Percentiles rank a stretch among this genome's conserved stretches.
phyloP scores from a whole-genome alignment of 2,113 vertebrate species.

The Numenius arquata region DNA sequence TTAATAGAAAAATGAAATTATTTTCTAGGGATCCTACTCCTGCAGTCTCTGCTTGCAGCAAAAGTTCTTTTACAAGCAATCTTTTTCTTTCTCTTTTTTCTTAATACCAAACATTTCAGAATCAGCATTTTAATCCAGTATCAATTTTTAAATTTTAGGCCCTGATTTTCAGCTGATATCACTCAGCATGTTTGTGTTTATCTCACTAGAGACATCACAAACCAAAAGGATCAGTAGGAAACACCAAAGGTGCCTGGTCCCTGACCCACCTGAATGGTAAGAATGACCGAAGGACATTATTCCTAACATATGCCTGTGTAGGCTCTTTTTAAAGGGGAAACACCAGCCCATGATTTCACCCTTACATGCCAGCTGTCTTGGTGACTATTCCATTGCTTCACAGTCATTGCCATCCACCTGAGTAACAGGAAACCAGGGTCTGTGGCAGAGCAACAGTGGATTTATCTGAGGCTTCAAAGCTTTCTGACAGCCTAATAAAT shows the following conservation, averaged over 20 bases:
- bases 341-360: rapidly evolving
- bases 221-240: not conserved
- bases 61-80: not conserved
- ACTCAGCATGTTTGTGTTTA: not conserved
- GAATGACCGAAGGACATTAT: not conserved
- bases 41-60: not conserved
- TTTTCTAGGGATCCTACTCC: not conserved
- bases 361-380: not conserved
- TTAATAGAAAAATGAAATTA: not conserved
- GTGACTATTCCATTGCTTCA: not conserved
- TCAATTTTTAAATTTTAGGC: not conserved
- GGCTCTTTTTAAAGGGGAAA: not conserved
- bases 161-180: not conserved
- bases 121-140: not conserved
- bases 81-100: not conserved
- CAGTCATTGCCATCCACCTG: not conserved
- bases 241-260: not conserved
- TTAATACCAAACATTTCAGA: not conserved
- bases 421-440: not conserved
- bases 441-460: not conserved
- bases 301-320: not conserved
- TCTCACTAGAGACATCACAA: not conserved
- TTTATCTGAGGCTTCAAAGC: not conserved
- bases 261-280: not conserved
- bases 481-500: not conserved